Evolutionary conservation across 35 echinoderm and acorn worm species (phyloP), one percentile per base, ranked within the genome.

Genomic region (Antedon bifida): DNA sequence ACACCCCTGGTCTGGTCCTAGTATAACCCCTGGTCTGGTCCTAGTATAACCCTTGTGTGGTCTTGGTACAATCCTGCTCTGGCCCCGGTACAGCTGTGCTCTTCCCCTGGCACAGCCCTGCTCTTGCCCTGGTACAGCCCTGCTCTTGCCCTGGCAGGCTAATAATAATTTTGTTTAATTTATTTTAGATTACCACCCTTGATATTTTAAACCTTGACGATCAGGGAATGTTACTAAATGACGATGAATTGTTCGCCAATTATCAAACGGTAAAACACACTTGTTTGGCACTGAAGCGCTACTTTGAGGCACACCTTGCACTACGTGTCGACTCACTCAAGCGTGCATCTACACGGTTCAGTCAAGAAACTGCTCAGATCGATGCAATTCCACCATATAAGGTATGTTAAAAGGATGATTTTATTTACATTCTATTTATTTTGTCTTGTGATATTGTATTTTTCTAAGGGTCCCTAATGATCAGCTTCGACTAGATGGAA

Each of bases 181-280:
- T 42, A 42, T 74, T 64, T 32, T 74, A 99, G 95, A 99, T 90
- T 28, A 90, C 88, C 78, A 99, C 95, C 44, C 75, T 99, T 32
- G 87, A 75, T 75, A 90, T 99, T 76, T 30, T 99, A 32, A 92
- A 90, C 75, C 81, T 89, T 10, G 95, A 99, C 12, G 81, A 38
- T n/a, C 85, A 90, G 32, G 84, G 77, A 39, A n/a, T 46, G 17
- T 45, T 76, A 3, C 78, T 88, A 16, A 88, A 75, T 35, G 95
- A 99, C 33, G 95, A 99, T 73, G 90, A 99, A 38, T 78, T 90
- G 13, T 99, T 90, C 64, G 84, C 88, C 78, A 93, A 82, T 75
- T 82, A 91, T 16, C 91, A 99, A 35, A 92, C 95, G 0, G 85
- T 99, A 77, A 99, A 99, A 74, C 90, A 99, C 86, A 99, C 95